Base-by-base conservation (phyloP, 2,113 vertebrate species). In the Pogonocichla stellata region DNA sequence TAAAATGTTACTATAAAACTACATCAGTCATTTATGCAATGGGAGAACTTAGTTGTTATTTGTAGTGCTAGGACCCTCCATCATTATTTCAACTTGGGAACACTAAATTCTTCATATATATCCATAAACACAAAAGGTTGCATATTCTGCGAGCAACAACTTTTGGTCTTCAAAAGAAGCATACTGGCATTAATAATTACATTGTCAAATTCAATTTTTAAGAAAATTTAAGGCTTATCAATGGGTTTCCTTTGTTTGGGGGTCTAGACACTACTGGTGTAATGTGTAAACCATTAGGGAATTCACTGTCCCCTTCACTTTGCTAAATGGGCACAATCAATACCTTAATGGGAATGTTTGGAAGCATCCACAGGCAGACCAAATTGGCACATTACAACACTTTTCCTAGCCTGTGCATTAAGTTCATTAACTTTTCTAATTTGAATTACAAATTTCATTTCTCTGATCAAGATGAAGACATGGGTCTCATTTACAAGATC, bases 341-440 rank as follows among this genome's bases (percentile, higher is more conserved):
- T 97, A 97, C 53, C 90, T 97, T 97, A 97, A 97, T 96, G 70
- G 82, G 82, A 95, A 96, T 94, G 95, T 98, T 96, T 97, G 93
- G 92, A 97, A 97, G 95, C 80, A 96, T 93, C 69, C 61, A 95
- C 45, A 95, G 66, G 88, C 97, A 90, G 83, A 94, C 65, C 86
- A 97, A 98, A 98, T 75, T 96, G 96, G 93, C 96, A 98, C 43
- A 95, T 97, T 95, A 92, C 93, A 96, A 96, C 80, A 95, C 48
- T 89, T 96, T 95, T 97, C 94, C 91, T 54, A 96, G 93, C 62
- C 72, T 62, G 23, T 96, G 88, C 94, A 97, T 96, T 97, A 97
- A 97, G 94, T 97, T 98, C 97, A 97, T 98, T 98, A 96, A 96
- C 94, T 97, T 97, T 97, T 96, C 95, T 98, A 92, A 98, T 98